A percentile compares a stretch with the other conserved stretches of the same genome.
phyloP scores from a whole-genome alignment of 2,888 invertebrate genomes.

The Abrostola tripartita region DNA sequence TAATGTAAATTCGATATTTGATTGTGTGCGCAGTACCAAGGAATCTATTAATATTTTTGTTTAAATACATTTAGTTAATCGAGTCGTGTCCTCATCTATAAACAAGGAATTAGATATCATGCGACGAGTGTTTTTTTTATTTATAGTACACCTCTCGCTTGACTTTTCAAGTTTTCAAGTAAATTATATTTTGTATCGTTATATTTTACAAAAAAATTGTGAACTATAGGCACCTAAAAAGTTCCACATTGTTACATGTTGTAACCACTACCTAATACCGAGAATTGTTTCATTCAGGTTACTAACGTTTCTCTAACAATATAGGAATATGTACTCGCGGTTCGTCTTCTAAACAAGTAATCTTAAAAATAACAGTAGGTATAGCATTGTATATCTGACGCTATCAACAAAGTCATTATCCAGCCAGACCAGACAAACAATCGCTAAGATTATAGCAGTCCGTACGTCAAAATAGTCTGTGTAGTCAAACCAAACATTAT shows the following conservation, averaged over 20 bases:
- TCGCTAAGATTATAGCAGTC: constrained; percentile 14
- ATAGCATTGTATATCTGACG: constrained; percentile 11
- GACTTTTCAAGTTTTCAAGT: not conserved
- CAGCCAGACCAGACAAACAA: constrained; percentile 10
- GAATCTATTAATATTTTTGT: not conserved
- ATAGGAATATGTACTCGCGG: too few species aligned
- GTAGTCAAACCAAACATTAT: constrained; percentile 23
- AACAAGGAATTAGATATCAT: constrained; percentile 1
- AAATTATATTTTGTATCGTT: not conserved
- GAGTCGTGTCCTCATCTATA: constrained; percentile 1
- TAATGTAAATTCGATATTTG: constrained; percentile 2
- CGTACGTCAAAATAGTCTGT: constrained; percentile 7
- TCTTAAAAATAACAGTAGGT: too few species aligned
- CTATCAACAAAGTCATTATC: constrained; percentile 6
- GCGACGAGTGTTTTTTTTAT: not conserved
- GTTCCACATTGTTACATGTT: too few species aligned
- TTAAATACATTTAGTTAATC: constrained; percentile 1
- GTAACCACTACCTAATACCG: too few species aligned
- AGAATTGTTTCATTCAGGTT: too few species aligned
- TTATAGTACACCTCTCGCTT: not conserved
- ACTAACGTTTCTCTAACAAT: too few species aligned
- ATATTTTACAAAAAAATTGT: not conserved
- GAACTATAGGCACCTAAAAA: too few species aligned
- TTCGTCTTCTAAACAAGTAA: too few species aligned
- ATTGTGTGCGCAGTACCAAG: not conserved